Base-by-base conservation (phyloP, 2,888 invertebrate genomes). In the Drosophila quinaria region DNA sequence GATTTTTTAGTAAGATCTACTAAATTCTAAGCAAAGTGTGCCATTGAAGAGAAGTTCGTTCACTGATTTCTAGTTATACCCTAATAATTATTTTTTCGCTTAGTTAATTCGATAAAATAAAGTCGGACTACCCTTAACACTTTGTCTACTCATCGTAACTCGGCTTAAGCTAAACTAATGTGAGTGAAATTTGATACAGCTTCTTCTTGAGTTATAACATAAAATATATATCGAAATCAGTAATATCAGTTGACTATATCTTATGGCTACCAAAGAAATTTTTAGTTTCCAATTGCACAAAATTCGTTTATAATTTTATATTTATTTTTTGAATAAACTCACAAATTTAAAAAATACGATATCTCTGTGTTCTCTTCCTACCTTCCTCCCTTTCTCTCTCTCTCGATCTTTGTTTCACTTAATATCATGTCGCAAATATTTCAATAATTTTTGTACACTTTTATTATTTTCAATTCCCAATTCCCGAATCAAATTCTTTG, bases 401-500 rank as follows among this genome's bases (percentile, higher is more conserved):
- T 10, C 10, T 37, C 2, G 6, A 1, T 44, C 17, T 22, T n/a
- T n/a, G 11, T 22, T 35, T 50, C 19, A 37, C 22, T 51, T 37
- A 35, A 1, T 10, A 33, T 42, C 41, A 42, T 42, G 41, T 33
- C n/a, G 42, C 44, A 56, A 56, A 51, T 33, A 64, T 64, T 59
- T 44, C 13, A 44, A 54, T 35, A 17, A 22, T 55, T 55, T 31
- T 11, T 22, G 19, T 15, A 17, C 13, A 29, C 10, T 37, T 37
- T 29, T 31, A 15, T 47, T 10, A 37, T 39, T 42, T 35, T 35
- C 37, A 51, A 41, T 52, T 46, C 19, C 46, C 44, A 61, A 50
- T 39, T 51, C 52, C 39, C 25, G 41, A 39, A 35, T 22, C n/a
- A 50, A 70, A 70, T 63, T 29, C 41, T 51, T 58, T 49, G 46